These are phyloP conservation scores for Guaruba guarouba DNA, from an alignment of 2,113 vertebrate species.

Conservation along the genomic window DNA sequence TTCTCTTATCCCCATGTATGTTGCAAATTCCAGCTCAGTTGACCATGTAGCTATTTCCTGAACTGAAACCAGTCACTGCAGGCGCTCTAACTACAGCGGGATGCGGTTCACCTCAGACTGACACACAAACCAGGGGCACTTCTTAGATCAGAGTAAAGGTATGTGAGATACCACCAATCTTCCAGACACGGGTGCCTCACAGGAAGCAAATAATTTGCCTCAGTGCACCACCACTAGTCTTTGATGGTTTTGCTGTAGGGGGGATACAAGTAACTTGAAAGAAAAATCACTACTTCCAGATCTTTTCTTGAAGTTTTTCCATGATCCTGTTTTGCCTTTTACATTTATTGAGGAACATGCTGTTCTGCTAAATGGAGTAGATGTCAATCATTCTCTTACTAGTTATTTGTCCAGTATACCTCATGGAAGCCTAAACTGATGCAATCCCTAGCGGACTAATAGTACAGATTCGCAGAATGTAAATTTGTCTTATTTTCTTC, in stretches of 20 bases:
- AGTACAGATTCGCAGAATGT: background rate
- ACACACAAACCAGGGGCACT: background rate
- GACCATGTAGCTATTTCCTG: background rate
- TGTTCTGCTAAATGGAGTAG: background rate
- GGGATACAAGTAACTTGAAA: background rate
- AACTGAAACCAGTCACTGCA: background rate
- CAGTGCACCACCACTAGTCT: background rate
- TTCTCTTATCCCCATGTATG: background rate
- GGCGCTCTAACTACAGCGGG: background rate
- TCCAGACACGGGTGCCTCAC: fast-evolving
- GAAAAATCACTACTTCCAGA: background rate
- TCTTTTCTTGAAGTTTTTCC: background rate
- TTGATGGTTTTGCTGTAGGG: background rate
- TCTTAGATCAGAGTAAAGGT: background rate
- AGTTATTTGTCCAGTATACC: background rate
- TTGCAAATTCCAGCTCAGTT: background rate
- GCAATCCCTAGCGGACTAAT: background rate
- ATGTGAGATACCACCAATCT: background rate
- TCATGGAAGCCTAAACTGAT: background rate
- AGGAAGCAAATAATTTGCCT: too few species aligned
- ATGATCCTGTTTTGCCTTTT: background rate
- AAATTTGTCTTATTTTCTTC: background rate
- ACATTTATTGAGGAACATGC: background rate
- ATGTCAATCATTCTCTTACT: background rate
- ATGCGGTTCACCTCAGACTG: background rate